These are phyloP conservation scores for Conus canariensis DNA, from an alignment of 2,888 invertebrate species.

Conservation along the genomic window DNA sequence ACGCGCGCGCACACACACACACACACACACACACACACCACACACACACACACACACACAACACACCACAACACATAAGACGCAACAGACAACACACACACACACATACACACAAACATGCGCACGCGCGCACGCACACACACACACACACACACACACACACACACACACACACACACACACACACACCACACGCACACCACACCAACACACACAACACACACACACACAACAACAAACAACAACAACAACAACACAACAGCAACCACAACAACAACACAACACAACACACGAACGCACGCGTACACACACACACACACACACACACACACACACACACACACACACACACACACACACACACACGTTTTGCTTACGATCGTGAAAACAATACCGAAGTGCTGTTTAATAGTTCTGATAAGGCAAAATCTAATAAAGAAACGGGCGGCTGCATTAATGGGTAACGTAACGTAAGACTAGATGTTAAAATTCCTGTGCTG, in stretches of 20 bases:
- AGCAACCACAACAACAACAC: background rate
- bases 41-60: background rate
- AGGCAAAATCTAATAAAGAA: too few species aligned
- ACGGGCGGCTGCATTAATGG: too few species aligned
- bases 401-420: too few species aligned
- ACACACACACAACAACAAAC: background rate
- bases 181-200: background rate
- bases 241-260: background rate
- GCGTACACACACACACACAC: background rate
- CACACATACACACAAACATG: background rate
- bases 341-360: slow-evolving; percentile 14
- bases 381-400: too few species aligned
- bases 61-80: too few species aligned
- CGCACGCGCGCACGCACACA: background rate
- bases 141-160: background rate
- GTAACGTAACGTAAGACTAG: too few species aligned
- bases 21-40: background rate
- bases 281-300: background rate
- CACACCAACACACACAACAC: background rate
- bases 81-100: background rate
- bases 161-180: slow-evolving; percentile 8
- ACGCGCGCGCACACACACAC: background rate
- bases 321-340: slow-evolving; percentile 4
- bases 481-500: too few species aligned
- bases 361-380: background rate